Conservation (phyloP, 1,140 invertebrate genomes). For the Drosophila persimilis region DNA sequence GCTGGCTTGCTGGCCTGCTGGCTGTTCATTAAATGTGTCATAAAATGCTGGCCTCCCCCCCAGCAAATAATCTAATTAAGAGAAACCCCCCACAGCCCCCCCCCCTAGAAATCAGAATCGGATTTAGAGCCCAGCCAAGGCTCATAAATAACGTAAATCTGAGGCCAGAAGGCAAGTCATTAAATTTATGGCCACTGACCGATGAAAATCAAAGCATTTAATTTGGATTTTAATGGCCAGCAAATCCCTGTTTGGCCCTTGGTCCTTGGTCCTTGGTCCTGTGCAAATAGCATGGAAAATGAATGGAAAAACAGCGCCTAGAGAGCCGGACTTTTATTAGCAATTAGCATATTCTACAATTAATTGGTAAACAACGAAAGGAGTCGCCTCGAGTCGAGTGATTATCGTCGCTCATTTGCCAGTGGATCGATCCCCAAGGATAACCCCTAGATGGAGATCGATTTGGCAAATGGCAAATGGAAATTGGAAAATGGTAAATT, state of each 20-base stretch:
- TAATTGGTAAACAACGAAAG: constrained; percentile 49
- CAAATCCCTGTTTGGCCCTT: constrained; percentile 29
- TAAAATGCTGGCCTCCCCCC: constrained; percentile 22
- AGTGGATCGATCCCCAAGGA: neutral
- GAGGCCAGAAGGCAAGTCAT: constrained; percentile 63
- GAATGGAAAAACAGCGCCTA: constrained; percentile 3
- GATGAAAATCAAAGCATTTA: constrained; percentile 67
- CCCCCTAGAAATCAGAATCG: neutral
- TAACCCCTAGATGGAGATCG: no score
- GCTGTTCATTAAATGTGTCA: constrained; percentile 59
- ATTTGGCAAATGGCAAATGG: constrained; percentile 6
- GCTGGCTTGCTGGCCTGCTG: neutral
- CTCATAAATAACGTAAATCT: constrained; percentile 71
- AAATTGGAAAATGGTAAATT: constrained; percentile 14
- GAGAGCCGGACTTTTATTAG: constrained; percentile 17
- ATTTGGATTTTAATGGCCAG: constrained; percentile 72
- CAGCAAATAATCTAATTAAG: constrained; percentile 72
- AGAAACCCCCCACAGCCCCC: no score
- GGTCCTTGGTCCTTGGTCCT: constrained; percentile 48
- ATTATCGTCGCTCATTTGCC: constrained; percentile 13
- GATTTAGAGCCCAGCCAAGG: neutral
- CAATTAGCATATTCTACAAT: constrained; percentile 77
- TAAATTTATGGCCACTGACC: constrained; percentile 70
- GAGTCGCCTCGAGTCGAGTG: constrained; percentile 8
- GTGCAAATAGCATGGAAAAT: constrained; percentile 53